A percentile compares a stretch with the other conserved stretches of the same genome.
Evolutionary conservation across 2,797 vertebrate genomes (phyloP).

Genomic region (Crax fasciolata): DNA sequence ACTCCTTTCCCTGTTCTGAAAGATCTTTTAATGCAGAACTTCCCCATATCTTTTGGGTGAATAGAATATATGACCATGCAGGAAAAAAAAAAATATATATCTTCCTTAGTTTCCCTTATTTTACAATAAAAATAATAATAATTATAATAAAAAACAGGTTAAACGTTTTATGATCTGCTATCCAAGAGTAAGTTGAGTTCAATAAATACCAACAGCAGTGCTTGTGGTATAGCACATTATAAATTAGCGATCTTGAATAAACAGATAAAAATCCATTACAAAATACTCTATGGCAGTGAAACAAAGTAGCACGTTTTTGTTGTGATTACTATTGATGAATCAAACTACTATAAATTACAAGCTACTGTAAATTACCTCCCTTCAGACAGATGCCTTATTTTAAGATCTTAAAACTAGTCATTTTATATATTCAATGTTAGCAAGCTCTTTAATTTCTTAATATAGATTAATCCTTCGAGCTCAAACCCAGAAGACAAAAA

Average conservation of each 20-base stretch:
- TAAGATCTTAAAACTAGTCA: background rate
- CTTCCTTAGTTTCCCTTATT: background rate
- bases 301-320: background rate
- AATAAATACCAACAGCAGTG: background rate
- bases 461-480: background rate
- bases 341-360: background rate
- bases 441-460: background rate
- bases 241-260: background rate
- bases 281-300: background rate
- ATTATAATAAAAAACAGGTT: background rate
- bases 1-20: background rate
- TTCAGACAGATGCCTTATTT: background rate
- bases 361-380: background rate
- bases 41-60: background rate
- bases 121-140: background rate
- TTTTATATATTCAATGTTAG: background rate
- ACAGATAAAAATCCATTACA: background rate
- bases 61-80: background rate
- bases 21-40: background rate
- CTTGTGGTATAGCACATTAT: background rate
- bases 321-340: background rate
- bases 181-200: background rate
- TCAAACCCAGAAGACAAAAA: background rate
- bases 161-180: background rate
- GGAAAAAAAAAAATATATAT: no score